Evolutionary conservation across 2,113 vertebrate species (phyloP), one percentile per base, ranked within the genome.

Genomic region (Ochotona curzoniae): DNA sequence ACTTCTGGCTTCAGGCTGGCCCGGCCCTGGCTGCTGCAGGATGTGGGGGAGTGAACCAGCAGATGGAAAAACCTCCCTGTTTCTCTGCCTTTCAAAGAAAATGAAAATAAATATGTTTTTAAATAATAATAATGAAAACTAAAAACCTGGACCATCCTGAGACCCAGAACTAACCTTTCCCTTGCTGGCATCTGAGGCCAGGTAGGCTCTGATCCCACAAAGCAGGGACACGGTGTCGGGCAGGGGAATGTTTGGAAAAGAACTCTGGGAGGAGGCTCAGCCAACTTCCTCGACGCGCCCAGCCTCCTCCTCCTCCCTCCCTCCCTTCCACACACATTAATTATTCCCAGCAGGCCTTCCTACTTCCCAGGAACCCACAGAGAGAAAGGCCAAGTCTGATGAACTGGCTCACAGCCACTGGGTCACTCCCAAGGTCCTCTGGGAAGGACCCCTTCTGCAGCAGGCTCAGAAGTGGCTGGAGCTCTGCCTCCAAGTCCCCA

Each of bases 241-340:
- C 81, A 92, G 84, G 63, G 76, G 92, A 94, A 90, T 61, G 49
- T 89, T 87, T 92, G 63, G 13, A 84, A 78, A 89, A 80, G 83
- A 78, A 90, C 11, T 32, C 82, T 83, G 80, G 93, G 84, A 94
- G 82, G 88, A 89, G 86, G 20, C 75, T 60, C 18, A 82, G 54
- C 85, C 90, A 44, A 81, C 94, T 93, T 94, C 95, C 93, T 81
- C 73, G 23, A 8, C 21, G 6, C 51, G 47, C 12, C 35, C 4
- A 44, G 60, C 61, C 44, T 57, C 63, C 78, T 54, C 70, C 26
- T 71, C 38, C 38, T 44, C 38, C 38, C 38, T 44, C 38, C 71
- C 63, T 86, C 71, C 64, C 60, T 69, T 63, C 84, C 51, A 79
- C 61, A 78, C 71, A 70, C 76, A 67, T 54, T 87, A 79, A 85